Base-by-base conservation (phyloP, 2,113 vertebrate genomes). In the Carettochelys insculpta region DNA sequence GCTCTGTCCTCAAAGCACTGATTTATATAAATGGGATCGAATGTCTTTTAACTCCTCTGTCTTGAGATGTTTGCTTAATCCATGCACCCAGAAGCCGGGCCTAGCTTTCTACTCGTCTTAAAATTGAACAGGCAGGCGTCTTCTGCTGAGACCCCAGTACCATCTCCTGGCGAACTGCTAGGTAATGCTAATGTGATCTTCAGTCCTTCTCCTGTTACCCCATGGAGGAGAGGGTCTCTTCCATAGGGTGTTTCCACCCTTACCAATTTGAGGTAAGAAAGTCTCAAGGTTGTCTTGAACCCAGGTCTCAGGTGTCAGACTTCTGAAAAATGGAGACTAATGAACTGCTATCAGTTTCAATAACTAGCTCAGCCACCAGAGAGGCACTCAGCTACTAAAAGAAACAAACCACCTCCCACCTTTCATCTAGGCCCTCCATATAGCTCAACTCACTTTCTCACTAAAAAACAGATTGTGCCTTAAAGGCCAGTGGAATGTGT, bases 21-120 rank as follows among this genome's bases (percentile, higher is more conserved):
- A 53, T 7, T n/a, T 11, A 27, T n/a, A 76, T 53, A 10, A 76
- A 71, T 76, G 68, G 19, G 8, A 5, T 87, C 51, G 89, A 4
- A 0, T 38, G n/a, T 38, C n/a, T 68, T n/a, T n/a, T 38, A 68
- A 68, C 61, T 68, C 19, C 1, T 68, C 61, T 68, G n/a, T 22
- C 61, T n/a, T 38, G 0, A 25, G 38, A 10, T 77, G 52, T 14
- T 85, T 50, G 2, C 4, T 93, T 76, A 12, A 6, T 79, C 53
- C 34, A 22, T 0, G 0, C 0, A 25, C 8, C 38, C 9, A 2
- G 17, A 86, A 65, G 19, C 73, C 8, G 1, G 10, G 77, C 10
- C 41, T 86, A 65, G 48, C 65, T 51, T 51, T 11, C 2, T 0
- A 47, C 50, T 10, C 16, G 48, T 84, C 80, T 61, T 48, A 29